A percentile compares a stretch with the other conserved stretches of the same genome.
Conservation (phyloP, 1,140 invertebrate genomes). For the Magallana ariakensis region DNA sequence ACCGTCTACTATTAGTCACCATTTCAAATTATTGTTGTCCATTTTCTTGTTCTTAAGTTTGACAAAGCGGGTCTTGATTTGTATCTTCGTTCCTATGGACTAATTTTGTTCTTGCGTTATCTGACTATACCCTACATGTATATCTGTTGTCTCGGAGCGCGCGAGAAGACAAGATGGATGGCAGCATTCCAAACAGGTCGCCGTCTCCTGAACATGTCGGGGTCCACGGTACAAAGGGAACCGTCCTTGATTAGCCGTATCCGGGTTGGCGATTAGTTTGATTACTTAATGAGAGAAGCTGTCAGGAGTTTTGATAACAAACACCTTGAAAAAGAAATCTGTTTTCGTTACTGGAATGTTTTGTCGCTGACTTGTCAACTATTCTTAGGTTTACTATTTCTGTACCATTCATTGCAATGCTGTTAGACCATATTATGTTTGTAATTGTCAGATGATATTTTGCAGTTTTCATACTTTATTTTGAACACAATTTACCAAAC, state of each 20-base stretch:
- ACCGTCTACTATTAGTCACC: too few relatives aligned
- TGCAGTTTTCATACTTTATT: background rate
- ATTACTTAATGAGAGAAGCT: constrained; percentile 1
- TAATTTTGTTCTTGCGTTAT: too few relatives aligned
- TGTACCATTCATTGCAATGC: background rate
- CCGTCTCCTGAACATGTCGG: too few relatives aligned
- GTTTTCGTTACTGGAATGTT: background rate
- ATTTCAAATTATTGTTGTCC: too few relatives aligned
- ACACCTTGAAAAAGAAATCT: constrained; percentile 14
- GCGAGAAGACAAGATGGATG: too few relatives aligned
- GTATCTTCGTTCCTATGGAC: too few relatives aligned
- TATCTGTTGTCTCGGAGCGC: too few relatives aligned
- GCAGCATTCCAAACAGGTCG: too few relatives aligned
- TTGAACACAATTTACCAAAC: background rate
- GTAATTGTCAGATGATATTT: background rate
- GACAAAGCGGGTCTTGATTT: too few relatives aligned
- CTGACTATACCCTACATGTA: too few relatives aligned
- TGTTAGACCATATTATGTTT: background rate
- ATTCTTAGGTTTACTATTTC: background rate
- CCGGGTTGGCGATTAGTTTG: constrained; percentile 16
- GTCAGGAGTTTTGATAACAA: background rate
- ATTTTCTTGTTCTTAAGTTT: too few relatives aligned
- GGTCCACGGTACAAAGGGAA: background rate
- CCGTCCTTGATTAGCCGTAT: background rate
- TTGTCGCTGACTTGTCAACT: background rate